These are phyloP conservation scores for Athalia rosae DNA, from an alignment of 2,888 invertebrate genomes.

Conservation along the genomic window DNA sequence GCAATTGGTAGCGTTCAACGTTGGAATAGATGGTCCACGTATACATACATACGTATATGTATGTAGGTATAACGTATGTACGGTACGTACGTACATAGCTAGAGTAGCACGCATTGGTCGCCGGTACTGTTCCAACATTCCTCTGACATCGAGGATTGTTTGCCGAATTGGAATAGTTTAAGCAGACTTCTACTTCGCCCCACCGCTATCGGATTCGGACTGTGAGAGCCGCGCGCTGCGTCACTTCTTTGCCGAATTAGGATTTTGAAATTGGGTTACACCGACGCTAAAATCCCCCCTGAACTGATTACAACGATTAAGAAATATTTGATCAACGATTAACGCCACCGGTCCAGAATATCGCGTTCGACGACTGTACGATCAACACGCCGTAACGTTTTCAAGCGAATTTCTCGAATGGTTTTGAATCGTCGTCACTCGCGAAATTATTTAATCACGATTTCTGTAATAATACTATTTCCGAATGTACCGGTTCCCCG, in stretches of 20 bases:
- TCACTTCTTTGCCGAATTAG: constrained; percentile 20
- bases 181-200: constrained; percentile 11
- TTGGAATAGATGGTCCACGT: neutral
- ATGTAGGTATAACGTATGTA: no score
- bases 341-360: no score
- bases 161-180: constrained; percentile 64
- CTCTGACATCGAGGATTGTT: constrained; percentile 63
- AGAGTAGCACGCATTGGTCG: constrained; percentile 4
- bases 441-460: no score
- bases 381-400: no score
- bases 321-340: no score
- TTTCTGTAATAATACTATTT: neutral
- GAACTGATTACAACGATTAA: no score
- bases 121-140: constrained; percentile 50
- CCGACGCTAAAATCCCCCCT: no score
- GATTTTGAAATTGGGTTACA: neutral
- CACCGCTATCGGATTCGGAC: constrained; percentile 13
- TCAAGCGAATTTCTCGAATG: no score
- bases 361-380: no score
- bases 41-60: no score
- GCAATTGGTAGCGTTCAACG: neutral
- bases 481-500: neutral
- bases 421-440: no score
- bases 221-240: neutral
- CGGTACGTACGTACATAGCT: neutral